These are phyloP conservation scores for Cosmopolites sordidus DNA, from an alignment of 2,888 invertebrate genomes.

Conservation along the genomic window DNA sequence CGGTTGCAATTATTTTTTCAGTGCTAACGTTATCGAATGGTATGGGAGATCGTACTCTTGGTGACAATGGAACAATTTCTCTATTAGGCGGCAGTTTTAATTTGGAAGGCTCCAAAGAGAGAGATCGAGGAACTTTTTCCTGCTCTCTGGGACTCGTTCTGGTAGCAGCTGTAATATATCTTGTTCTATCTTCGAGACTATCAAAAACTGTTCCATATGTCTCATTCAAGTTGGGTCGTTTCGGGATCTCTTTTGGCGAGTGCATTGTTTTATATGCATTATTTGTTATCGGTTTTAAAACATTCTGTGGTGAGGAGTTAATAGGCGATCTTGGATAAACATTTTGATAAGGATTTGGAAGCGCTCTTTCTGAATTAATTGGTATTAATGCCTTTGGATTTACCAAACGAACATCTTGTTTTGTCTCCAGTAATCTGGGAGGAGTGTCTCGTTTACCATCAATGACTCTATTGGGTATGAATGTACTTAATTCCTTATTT, in stretches of 20 bases:
- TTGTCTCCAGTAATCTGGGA: constrained; percentile 40
- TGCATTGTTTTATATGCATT: neutral
- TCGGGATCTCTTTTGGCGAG: constrained; percentile 14
- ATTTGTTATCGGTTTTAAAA: neutral
- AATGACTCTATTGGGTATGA: constrained; percentile 21
- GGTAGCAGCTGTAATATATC: constrained; percentile 12
- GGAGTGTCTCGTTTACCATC: constrained; percentile 36
- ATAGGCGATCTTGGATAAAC: constrained; percentile 4
- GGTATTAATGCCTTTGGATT: constrained; percentile 47
- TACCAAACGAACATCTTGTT: constrained; percentile 42
- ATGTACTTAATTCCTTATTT: constrained; percentile 10
- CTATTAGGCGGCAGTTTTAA: constrained; percentile 43
- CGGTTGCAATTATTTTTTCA: constrained; percentile 46
- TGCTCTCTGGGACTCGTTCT: constrained; percentile 5
- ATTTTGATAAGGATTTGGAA: constrained; percentile 44
- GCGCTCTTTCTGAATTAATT: constrained; percentile 43
- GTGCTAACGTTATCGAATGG: constrained; percentile 43
- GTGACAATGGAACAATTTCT: constrained; percentile 43
- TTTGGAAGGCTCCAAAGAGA: constrained; percentile 43
- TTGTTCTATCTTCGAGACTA: constrained; percentile 29
- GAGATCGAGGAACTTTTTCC: constrained; percentile 36
- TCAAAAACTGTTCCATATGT: constrained; percentile 44
- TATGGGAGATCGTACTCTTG: constrained; percentile 46
- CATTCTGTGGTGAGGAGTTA: neutral
- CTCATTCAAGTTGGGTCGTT: constrained; percentile 34